Evolutionary conservation across 1,140 invertebrate species (phyloP), one percentile per base, ranked within the genome.

Genomic region (Dermatophagoides farinae): DNA sequence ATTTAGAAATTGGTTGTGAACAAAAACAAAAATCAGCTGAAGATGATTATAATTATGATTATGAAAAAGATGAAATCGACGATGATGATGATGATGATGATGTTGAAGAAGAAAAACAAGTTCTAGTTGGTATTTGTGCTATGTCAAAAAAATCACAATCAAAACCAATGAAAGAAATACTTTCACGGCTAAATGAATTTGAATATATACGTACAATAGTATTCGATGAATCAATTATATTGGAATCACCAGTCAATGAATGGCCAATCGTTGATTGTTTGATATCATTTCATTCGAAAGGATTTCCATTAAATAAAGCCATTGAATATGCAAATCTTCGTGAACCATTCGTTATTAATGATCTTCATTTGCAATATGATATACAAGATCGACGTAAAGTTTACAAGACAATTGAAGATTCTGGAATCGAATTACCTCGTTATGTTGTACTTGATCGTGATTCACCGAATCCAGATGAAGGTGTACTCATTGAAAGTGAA

Each of bases 121-220:
- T 97, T 55, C 77, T 91, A 68, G 88, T 97, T 63, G 92, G 92
- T 50, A 83, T 97, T 62, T 97, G 93, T 77, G 90, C 93, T 44
- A 97, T 97, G 93, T 85, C 86, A 66, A 98, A 97, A 72, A 98
- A 98, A 74, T 91, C 90, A 4, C 84, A 90, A 67, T 96, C 91
- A 55, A 96, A 96, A 76, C 92, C 93, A 1, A 98, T 98, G 93
- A 88, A 86, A 70, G 92, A 97, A 74, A 98, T 98, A 68, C 77
- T 98, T 18, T 88, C 84, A 0, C 77, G 93, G 1, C 77, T 97
- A 12, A 85, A 90, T 67, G 89, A 96, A 71, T 97, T 97, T 73
- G 88, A 95, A 70, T 93, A 91, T 70, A 87, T 97, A 64, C 86
- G 88, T 74, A 86, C 91, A 70, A 74, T 88, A 38, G 84, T 95